These are phyloP conservation scores for Propithecus coquereli DNA, from an alignment of 2,113 vertebrate species.

Conservation along the genomic window DNA sequence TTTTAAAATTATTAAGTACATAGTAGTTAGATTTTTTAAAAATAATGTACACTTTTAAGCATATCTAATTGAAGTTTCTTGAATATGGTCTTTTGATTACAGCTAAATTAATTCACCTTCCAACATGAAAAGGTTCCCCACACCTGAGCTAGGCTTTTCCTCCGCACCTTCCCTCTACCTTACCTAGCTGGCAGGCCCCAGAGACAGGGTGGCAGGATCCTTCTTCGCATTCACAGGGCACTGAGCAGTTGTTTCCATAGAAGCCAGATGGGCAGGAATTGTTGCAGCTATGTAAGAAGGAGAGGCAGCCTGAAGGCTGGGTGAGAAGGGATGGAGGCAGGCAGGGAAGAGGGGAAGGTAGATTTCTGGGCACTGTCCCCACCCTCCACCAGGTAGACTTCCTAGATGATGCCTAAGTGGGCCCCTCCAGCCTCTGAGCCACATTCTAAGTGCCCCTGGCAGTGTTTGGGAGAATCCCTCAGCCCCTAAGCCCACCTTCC, in stretches of 20 bases:
- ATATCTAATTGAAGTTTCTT: too few species aligned
- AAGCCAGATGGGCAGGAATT: constrained; percentile 86
- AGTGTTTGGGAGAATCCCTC: neutral
- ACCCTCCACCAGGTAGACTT: too few species aligned
- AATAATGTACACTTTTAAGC: too few species aligned
- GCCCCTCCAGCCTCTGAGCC: neutral
- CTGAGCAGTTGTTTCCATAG: constrained; percentile 92
- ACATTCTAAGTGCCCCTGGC: neutral
- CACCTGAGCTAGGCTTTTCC: neutral
- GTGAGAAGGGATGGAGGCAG: neutral
- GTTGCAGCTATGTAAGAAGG: constrained; percentile 88
- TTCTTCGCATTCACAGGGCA: constrained; percentile 84
- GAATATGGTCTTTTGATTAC: too few species aligned
- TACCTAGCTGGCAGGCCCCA: constrained; percentile 90
- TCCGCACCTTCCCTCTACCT: constrained; percentile 19
- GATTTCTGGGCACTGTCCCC: neutral
- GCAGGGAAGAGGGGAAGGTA: neutral
- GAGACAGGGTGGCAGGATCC: constrained; percentile 83
- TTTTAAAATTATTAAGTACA: too few species aligned
- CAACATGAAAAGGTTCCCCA: too few species aligned
- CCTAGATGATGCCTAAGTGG: neutral
- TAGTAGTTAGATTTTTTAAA: too few species aligned
- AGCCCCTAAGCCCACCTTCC: neutral
- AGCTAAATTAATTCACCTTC: too few species aligned
- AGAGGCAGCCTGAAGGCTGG: neutral